Conservation (phyloP, 1,140 invertebrate species). For the Zaprionus taronus region DNA sequence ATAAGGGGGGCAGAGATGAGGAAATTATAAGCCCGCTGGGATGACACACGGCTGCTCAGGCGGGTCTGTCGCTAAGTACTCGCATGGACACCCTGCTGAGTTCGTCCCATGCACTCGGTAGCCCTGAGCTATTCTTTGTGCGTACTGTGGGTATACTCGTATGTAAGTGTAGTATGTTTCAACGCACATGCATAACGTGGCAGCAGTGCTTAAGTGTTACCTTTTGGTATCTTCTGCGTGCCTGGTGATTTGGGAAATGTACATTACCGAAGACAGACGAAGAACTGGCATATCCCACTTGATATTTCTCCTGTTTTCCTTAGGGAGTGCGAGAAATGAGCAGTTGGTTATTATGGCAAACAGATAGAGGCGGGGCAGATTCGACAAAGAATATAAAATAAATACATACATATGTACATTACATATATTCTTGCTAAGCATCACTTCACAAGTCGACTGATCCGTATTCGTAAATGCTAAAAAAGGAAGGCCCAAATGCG, state of each 20-base stretch:
- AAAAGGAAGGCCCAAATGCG: no score
- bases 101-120: neutral
- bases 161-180: neutral
- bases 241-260: constrained; percentile 43
- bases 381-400: no score
- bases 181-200: neutral
- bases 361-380: no score
- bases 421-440: no score
- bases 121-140: constrained; percentile 58
- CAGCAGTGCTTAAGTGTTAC: constrained; percentile 56
- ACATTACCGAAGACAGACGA: constrained; percentile 50
- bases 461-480: no score
- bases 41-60: constrained; percentile 24
- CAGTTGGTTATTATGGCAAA: neutral
- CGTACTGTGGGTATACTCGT: neutral
- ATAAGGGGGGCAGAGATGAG: constrained; percentile 10
- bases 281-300: neutral
- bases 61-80: neutral
- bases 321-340: neutral
- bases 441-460: no score
- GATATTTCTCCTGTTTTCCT: neutral
- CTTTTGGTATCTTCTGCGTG: constrained; percentile 36
- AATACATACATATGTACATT: no score
- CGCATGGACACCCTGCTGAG: neutral
- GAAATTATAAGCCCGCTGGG: constrained; percentile 61